Conservation (phyloP, 2,888 invertebrate genomes). For the Tortricodes alternella region DNA sequence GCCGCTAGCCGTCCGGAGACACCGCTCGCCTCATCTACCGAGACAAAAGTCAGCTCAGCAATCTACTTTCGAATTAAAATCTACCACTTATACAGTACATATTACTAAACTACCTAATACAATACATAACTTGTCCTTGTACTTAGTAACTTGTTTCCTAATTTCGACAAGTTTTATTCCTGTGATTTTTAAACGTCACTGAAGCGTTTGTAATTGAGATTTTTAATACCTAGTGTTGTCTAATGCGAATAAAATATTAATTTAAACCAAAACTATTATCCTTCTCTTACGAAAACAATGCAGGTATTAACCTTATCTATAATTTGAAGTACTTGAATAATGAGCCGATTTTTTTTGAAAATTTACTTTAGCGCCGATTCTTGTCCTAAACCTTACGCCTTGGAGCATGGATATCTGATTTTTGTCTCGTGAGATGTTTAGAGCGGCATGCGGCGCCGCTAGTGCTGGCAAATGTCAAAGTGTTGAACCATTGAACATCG, state of each 20-base stretch:
- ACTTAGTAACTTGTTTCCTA: background rate
- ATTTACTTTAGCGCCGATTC: background rate
- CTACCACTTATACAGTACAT: constrained; percentile 39
- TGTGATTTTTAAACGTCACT: too few relatives aligned
- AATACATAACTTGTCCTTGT: too few relatives aligned
- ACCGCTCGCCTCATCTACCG: constrained; percentile 81
- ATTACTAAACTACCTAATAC: background rate
- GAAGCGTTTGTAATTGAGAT: too few relatives aligned
- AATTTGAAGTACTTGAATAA: background rate
- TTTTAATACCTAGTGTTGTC: too few relatives aligned
- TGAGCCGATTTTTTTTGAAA: background rate
- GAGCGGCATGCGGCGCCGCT: constrained; percentile 72
- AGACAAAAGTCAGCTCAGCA: constrained; percentile 80
- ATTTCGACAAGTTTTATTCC: too few relatives aligned
- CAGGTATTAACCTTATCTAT: too few relatives aligned
- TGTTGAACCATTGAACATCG: constrained; percentile 80
- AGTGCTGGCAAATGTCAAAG: constrained; percentile 80
- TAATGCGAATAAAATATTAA: too few relatives aligned
- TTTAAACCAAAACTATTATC: too few relatives aligned
- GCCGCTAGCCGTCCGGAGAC: constrained; percentile 72
- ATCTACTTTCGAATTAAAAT: constrained; percentile 42
- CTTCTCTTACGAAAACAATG: too few relatives aligned
- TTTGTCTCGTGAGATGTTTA: constrained; percentile 82
- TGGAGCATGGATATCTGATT: constrained; percentile 59
- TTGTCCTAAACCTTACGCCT: background rate